A percentile compares a stretch with the other conserved stretches of the same genome.
These are phyloP conservation scores for Calameuta idolon DNA, from an alignment of 2,888 invertebrate species.

Conservation along the genomic window DNA sequence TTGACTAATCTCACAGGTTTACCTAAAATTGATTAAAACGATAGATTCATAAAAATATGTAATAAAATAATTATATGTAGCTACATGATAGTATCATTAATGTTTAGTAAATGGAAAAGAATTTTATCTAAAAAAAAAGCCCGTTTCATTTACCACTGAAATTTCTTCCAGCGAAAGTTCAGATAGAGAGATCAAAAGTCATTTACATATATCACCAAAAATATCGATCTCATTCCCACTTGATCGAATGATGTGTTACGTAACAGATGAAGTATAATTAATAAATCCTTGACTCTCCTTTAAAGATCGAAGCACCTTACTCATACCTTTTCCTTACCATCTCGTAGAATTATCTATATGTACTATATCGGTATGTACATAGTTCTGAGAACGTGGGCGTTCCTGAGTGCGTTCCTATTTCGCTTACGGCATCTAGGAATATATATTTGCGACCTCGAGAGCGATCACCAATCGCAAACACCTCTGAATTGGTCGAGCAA, in stretches of 20 bases:
- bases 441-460: neutral
- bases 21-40: too few species aligned
- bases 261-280: conserved; percentile 6
- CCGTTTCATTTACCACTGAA: neutral
- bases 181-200: neutral
- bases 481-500: neutral
- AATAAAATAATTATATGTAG: neutral
- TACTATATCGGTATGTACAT: neutral
- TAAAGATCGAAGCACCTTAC: conserved; percentile 23
- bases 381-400: conserved; percentile 6
- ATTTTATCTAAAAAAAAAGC: neutral
- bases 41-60: neutral
- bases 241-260: neutral
- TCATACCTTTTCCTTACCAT: conserved; percentile 1
- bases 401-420: conserved; percentile 5
- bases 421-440: neutral
- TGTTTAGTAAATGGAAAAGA: neutral
- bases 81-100: neutral
- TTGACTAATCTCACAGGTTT: too few species aligned
- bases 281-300: conserved; percentile 20
- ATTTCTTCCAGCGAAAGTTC: neutral
- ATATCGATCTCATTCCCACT: neutral
- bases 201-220: neutral
- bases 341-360: neutral
- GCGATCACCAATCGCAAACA: neutral